Evolutionary conservation across 2,113 vertebrate genomes (phyloP).

Genomic region (Rhegmatorhina hoffmannsi): DNA sequence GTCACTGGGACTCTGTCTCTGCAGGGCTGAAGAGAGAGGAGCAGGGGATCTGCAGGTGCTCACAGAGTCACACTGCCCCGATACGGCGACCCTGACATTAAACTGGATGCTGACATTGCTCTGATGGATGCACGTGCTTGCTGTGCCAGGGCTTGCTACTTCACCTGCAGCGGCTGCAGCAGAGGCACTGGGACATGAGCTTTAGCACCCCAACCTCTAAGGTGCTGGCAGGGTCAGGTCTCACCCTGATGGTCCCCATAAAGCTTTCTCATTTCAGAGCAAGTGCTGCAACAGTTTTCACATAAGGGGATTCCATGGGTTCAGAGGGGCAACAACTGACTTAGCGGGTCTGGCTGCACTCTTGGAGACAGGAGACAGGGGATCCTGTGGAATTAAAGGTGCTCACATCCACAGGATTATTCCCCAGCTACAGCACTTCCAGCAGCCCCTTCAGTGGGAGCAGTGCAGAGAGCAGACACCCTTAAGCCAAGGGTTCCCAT

Average conservation of each 20-base stretch:
- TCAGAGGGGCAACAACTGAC: fast-evolving
- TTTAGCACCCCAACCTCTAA: fast-evolving
- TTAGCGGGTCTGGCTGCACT: fast-evolving
- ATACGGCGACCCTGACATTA: fast-evolving
- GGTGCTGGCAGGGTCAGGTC: background rate
- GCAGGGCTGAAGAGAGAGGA: background rate
- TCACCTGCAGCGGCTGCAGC: fast-evolving
- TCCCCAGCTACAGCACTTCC: background rate
- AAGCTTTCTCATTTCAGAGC: background rate
- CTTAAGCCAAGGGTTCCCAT: fast-evolving
- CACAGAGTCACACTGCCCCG: fast-evolving
- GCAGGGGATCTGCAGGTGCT: fast-evolving
- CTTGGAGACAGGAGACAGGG: fast-evolving
- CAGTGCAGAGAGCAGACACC: fast-evolving
- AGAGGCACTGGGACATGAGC: fast-evolving
- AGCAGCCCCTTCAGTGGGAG: background rate
- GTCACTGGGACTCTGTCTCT: background rate
- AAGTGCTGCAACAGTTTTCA: background rate
- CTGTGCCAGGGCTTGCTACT: background rate
- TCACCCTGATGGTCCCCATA: too few species aligned
- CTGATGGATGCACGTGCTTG: fast-evolving
- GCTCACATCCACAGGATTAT: fast-evolving
- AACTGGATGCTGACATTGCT: fast-evolving
- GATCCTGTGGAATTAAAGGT: background rate
- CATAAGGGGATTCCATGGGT: background rate